Percentiles rank a stretch among this genome's conserved stretches.
Evolutionary conservation across 2,797 vertebrate genomes (phyloP).

Genomic region (Sebastes itinus): DNA sequence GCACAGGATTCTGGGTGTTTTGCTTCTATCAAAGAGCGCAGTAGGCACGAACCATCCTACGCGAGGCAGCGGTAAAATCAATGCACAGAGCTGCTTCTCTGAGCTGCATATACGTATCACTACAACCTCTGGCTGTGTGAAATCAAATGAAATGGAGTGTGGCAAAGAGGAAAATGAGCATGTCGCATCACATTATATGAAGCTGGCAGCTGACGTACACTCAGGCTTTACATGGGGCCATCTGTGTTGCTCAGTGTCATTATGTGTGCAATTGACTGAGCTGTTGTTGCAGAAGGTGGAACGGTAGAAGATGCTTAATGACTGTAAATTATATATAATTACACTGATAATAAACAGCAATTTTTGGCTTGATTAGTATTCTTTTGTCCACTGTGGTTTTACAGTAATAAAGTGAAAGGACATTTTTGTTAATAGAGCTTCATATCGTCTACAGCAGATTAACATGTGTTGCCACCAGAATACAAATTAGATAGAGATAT

Average conservation of each 20-base stretch:
- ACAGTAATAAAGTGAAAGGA: neutral
- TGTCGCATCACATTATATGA: slow-evolving; percentile 23
- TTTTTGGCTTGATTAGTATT: neutral
- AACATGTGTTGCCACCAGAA: neutral
- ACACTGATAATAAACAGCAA: neutral
- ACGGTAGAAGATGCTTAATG: neutral
- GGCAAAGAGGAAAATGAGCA: slow-evolving; percentile 21
- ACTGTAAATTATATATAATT: neutral
- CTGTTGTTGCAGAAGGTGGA: neutral
- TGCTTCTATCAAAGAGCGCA: neutral
- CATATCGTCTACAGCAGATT: neutral
- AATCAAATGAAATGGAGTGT: slow-evolving; percentile 34
- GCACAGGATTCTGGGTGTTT: neutral
- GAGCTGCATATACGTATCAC: neutral
- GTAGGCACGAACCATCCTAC: slow-evolving; percentile 21
- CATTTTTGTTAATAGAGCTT: neutral
- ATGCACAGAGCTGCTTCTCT: slow-evolving; percentile 10
- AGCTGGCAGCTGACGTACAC: slow-evolving; percentile 15
- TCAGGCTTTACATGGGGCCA: neutral
- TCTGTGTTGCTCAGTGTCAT: neutral
- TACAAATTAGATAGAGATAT: neutral
- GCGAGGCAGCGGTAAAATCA: slow-evolving; percentile 22
- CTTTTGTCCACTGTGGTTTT: neutral
- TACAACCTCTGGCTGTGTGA: slow-evolving; percentile 21
- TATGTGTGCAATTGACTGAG: neutral